Base-by-base conservation (phyloP, 2,797 vertebrate species). In the Acanthopagrus latus region DNA sequence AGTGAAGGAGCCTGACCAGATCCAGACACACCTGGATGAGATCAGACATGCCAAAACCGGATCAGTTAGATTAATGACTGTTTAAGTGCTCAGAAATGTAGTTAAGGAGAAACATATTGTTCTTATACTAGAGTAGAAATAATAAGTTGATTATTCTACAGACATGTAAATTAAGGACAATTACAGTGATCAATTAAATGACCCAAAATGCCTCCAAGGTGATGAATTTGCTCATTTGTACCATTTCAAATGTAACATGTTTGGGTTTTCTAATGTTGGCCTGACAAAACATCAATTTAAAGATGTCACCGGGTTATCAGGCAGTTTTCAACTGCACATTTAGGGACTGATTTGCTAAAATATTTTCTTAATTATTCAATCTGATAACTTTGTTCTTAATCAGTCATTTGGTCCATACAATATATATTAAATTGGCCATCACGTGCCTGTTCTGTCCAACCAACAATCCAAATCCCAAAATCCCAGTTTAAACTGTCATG, bases 11-110 rank as follows among this genome's bases (percentile, higher is more conserved):
- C 74, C 95, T 88, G 75, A 96, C 95, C 85, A 98, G 93, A 77
- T 96, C 96, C 85, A 98, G 91, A 92, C 97, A 98, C 87, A 98
- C 96, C 97, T 98, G 93, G 64, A 43, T 50, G 60, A 76, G 76
- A 79, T 38, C 25, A 72, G 27, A 81, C 59, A 56, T 8, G 47
- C 3, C 38, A 69, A 78, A 76, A 77, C 78, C 60, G 33, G 70
- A 81, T 88, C n/a, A 78, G 65, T 48, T 74, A 58, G 48, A 74
- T 1, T 33, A 16, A 66, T 54, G 44, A 52, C 47, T 33, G 55
- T 67, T 57, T 17, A 16, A 16, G 27, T 14, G 38, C 20, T 59
- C 13, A n/a, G 48, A 59, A 33, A 64, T 1, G n/a, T 7, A 46
- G 55, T 27, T 7, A 29, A n/a, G 21, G 48, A 65, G 29, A 6